Conservation (phyloP, 2,888 invertebrate genomes). For the Hybos culiciformis region DNA sequence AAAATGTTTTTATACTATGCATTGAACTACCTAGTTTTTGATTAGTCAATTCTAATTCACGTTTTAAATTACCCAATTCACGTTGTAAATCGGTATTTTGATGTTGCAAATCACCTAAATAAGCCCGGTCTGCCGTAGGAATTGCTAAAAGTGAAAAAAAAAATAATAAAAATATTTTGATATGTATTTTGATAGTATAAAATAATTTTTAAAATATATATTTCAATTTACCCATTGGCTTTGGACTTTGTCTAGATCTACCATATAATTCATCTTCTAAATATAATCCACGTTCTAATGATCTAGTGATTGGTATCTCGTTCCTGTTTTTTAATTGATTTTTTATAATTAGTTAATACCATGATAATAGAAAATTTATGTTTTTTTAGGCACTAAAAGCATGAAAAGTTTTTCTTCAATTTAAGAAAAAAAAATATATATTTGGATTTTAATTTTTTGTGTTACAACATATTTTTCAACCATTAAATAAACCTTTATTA, state of each 20-base stretch:
- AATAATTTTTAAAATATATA: no score
- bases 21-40: slow-evolving; percentile 96
- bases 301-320: slow-evolving; percentile 59
- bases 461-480: no score
- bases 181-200: background rate
- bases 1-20: slow-evolving; percentile 99
- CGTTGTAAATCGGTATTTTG: slow-evolving; percentile 91
- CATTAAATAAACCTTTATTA: no score
- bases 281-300: slow-evolving; percentile 53
- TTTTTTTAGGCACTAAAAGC: no score
- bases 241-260: slow-evolving; percentile 56
- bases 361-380: no score
- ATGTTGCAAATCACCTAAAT: slow-evolving; percentile 76
- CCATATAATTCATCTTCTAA: slow-evolving; percentile 57
- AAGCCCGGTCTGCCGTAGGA: slow-evolving; percentile 44
- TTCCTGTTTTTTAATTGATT: slow-evolving; percentile 26
- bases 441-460: no score
- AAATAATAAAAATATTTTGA: no score
- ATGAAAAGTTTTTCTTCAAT: no score
- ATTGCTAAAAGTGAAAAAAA: slow-evolving; percentile 33
- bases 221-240: slow-evolving; percentile 43
- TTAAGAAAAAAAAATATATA: no score
- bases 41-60: slow-evolving; percentile 88
- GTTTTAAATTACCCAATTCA: slow-evolving; percentile 80
- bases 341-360: no score